Percentiles rank a stretch among this genome's conserved stretches.
Evolutionary conservation across 2,113 vertebrate species (phyloP).

Genomic region (Tychaedon coryphoeus): DNA sequence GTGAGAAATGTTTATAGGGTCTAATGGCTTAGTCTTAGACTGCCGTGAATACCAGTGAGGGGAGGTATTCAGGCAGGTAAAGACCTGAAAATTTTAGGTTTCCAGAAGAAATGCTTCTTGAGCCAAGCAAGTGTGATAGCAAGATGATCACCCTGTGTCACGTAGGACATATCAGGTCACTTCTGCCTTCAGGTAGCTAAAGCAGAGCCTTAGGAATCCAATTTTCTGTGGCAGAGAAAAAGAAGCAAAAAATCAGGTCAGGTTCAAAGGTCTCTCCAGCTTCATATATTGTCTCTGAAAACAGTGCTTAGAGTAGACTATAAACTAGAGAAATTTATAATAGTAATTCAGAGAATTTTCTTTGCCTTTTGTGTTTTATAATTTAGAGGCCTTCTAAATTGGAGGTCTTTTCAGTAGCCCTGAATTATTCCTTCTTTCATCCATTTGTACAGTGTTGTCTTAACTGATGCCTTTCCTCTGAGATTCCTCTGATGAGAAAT

Average conservation of each 20-base stretch:
- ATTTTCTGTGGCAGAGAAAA: neutral
- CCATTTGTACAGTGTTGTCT: neutral
- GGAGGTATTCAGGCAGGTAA: neutral
- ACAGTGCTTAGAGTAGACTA: neutral
- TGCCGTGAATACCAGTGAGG: neutral
- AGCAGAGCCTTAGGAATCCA: neutral
- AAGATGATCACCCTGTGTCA: neutral
- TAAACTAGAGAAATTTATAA: neutral
- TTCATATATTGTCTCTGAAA: neutral
- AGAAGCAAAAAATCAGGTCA: neutral
- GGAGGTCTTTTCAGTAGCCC: neutral
- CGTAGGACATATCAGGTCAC: rapidly evolving
- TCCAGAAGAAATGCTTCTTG: neutral
- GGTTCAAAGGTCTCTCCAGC: neutral
- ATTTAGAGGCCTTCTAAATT: neutral
- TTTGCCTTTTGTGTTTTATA: neutral
- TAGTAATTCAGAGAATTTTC: neutral
- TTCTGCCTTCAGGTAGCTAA: neutral
- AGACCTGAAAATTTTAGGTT: neutral
- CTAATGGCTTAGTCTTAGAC: neutral
- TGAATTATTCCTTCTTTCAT: neutral
- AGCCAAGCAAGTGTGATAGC: neutral
- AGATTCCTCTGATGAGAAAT: neutral
- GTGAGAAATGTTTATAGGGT: neutral
- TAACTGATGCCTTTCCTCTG: neutral